phyloP scores from a whole-genome alignment of 2,113 vertebrate species.

The Tragulus kanchil region DNA sequence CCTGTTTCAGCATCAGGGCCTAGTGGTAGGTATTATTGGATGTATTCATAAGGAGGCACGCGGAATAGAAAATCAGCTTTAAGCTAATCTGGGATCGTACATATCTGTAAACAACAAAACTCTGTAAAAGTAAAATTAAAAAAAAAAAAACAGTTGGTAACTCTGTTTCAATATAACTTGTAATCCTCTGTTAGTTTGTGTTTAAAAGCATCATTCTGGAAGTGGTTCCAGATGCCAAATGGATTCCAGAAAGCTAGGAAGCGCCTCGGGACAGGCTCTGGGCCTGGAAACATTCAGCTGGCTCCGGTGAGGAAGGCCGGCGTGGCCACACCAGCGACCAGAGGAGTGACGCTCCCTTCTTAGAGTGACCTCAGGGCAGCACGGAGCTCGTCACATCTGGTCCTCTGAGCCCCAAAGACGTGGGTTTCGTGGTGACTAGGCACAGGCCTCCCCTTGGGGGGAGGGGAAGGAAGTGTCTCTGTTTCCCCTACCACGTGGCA shows the following conservation, averaged over 20 bases:
- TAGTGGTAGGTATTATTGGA: not conserved
- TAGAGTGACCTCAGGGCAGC: rapidly evolving
- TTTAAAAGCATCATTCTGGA: not conserved
- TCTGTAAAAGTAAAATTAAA: too few species aligned
- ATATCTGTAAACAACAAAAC: too few species aligned
- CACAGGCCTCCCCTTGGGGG: too few species aligned
- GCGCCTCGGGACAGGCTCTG: rapidly evolving
- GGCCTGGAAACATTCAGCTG: rapidly evolving
- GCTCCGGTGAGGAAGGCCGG: rapidly evolving
- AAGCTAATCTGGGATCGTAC: too few species aligned
- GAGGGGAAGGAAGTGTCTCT: too few species aligned
- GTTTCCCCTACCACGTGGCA: not conserved
- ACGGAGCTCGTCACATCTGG: rapidly evolving
- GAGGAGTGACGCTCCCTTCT: rapidly evolving
- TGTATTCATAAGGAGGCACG: not conserved
- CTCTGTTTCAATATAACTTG: not conserved
- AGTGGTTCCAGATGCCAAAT: not conserved
- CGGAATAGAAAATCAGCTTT: not conserved
- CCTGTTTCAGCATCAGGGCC: not conserved
- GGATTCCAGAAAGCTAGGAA: too few species aligned
- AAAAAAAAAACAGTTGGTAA: not conserved
- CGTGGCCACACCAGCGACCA: not conserved
- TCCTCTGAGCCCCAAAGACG: rapidly evolving
- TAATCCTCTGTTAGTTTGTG: not conserved
- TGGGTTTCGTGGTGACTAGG: rapidly evolving